A percentile compares a stretch with the other conserved stretches of the same genome.
These are phyloP conservation scores for Sialis lutaria DNA, from an alignment of 2,888 invertebrate genomes.

Conservation along the genomic window DNA sequence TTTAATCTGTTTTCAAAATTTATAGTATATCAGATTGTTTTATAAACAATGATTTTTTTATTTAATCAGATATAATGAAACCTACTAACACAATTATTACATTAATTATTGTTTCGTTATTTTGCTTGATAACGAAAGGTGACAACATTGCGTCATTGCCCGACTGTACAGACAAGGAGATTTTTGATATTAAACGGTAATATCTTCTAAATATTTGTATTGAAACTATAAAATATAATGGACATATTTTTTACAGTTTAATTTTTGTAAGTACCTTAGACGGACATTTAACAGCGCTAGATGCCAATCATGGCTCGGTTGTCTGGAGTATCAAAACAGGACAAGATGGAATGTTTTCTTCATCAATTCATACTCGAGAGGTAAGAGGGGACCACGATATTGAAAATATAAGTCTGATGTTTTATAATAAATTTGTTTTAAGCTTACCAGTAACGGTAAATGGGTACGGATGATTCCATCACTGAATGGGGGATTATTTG, in stretches of 20 bases:
- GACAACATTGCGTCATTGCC: background rate
- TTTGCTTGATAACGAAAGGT: too few species aligned
- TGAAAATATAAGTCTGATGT: background rate
- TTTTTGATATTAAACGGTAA: too few species aligned
- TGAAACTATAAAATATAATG: too few species aligned
- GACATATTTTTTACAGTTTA: background rate
- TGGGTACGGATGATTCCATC: constrained; percentile 86
- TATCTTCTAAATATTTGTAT: too few species aligned
- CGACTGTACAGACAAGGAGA: background rate
- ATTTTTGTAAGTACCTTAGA: constrained; percentile 74
- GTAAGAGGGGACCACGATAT: constrained; percentile 25
- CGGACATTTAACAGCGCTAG: constrained; percentile 70
- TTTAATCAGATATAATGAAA: too few species aligned
- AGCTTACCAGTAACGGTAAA: constrained; percentile 70
- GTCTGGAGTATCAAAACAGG: constrained; percentile 69
- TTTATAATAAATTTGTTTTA: constrained; percentile 13
- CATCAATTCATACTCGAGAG: constrained; percentile 77
- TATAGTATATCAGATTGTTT: too few species aligned
- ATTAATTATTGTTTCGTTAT: too few species aligned
- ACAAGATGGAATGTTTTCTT: constrained; percentile 60
- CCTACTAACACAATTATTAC: too few species aligned
- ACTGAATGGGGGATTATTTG: constrained; percentile 77
- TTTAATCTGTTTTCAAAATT: too few species aligned
- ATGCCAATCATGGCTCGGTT: constrained; percentile 47
- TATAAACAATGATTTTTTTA: too few species aligned